These are phyloP conservation scores for Arenicola marina DNA, from an alignment of 2,888 invertebrate species.

Conservation along the genomic window DNA sequence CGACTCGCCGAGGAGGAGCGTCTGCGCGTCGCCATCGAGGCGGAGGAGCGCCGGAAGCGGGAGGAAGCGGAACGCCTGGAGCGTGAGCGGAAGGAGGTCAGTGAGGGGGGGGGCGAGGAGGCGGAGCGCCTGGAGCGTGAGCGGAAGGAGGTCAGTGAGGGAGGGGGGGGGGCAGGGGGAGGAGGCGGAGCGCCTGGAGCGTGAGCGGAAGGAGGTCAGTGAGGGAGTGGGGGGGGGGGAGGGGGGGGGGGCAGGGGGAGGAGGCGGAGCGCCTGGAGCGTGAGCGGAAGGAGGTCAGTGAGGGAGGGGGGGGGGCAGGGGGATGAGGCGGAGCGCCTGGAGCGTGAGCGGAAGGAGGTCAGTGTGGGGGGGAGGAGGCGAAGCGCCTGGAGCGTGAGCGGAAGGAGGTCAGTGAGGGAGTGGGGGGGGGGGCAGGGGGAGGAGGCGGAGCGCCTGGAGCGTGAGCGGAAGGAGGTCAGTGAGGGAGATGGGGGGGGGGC, in stretches of 20 bases:
- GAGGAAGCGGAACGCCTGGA: conserved; percentile 68
- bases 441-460: conserved; percentile 85
- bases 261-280: conserved; percentile 72
- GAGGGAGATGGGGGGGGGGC: conserved; percentile 72
- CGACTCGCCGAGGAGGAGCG: conserved; percentile 83
- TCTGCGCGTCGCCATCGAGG: conserved; percentile 80
- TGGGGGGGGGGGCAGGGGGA: conserved; percentile 82
- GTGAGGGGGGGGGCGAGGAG: conserved; percentile 68
- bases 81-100: conserved; percentile 49
- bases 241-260: conserved; percentile 67
- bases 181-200: conserved; percentile 81
- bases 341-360: conserved; percentile 79
- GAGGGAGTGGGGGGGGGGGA: conserved; percentile 86
- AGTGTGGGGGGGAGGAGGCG: conserved; percentile 75
- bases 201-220: conserved; percentile 82
- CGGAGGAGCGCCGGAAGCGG: conserved; percentile 69
- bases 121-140: conserved; percentile 70
- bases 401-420: conserved; percentile 76
- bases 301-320: conserved; percentile 63
- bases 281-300: too few species aligned
- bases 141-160: too few species aligned
- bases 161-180: conserved; percentile 65
- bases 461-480: conserved; percentile 81
- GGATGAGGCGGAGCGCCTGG: conserved; percentile 80
- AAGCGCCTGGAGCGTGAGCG: conserved; percentile 65